Percentiles rank a stretch among this genome's conserved stretches.
Evolutionary conservation across 2,113 vertebrate genomes (phyloP).

Genomic region (Centropus bengalensis): DNA sequence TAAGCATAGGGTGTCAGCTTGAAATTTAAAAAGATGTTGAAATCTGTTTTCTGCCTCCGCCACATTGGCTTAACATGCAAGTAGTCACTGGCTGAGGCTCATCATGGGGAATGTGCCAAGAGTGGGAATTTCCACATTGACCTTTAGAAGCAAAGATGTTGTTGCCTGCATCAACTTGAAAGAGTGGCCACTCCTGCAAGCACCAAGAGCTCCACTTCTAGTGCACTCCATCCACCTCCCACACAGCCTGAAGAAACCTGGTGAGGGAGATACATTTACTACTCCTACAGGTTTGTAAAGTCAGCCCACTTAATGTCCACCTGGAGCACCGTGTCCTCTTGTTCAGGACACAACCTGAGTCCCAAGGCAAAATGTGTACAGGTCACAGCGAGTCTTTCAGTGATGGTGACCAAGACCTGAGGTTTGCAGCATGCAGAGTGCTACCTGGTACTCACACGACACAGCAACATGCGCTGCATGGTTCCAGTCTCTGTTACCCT

Average conservation of each 20-base stretch:
- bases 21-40: constrained; percentile 4
- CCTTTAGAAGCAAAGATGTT: neutral
- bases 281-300: accelerated
- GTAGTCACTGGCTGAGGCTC: neutral
- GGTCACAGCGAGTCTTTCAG: accelerated
- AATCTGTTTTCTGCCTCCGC: neutral
- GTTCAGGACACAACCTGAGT: neutral
- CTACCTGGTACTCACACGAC: neutral
- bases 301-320: accelerated
- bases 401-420: neutral
- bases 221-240: neutral
- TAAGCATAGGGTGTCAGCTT: constrained; percentile 4
- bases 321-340: neutral
- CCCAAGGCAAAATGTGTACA: accelerated
- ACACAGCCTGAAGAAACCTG: neutral
- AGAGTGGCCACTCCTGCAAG: neutral
- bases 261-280: neutral
- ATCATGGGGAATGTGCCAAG: neutral
- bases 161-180: neutral
- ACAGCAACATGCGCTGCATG: accelerated
- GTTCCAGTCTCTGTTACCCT: neutral
- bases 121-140: constrained; percentile 32
- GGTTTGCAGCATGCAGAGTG: neutral
- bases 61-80: neutral
- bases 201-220: neutral